Evolutionary conservation across 1,140 invertebrate genomes (phyloP).

Genomic region (Drosophila varians): DNA sequence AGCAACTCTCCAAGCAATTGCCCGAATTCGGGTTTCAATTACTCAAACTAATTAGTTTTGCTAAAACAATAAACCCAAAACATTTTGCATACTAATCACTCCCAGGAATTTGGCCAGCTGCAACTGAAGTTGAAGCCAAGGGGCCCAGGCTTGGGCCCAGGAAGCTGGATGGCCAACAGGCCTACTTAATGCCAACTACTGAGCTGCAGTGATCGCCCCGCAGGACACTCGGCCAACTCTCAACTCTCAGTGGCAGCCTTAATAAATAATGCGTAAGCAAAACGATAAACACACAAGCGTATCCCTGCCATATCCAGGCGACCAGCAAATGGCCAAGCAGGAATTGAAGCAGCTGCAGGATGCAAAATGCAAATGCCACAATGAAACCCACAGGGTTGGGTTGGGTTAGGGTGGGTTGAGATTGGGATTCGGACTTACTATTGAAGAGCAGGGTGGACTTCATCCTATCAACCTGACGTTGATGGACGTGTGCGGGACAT

Average conservation of each 20-base stretch:
- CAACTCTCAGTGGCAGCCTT: slow-evolving; percentile 17
- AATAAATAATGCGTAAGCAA: slow-evolving; percentile 79
- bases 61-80: slow-evolving; percentile 67
- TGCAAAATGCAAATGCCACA: slow-evolving; percentile 62
- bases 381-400: not conserved
- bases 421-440: not conserved
- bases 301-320: not conserved
- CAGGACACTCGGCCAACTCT: slow-evolving; percentile 5
- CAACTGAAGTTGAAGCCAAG: slow-evolving; percentile 13
- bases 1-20: slow-evolving; percentile 10
- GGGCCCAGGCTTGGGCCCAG: slow-evolving; percentile 39
- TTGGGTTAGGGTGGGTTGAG: not conserved
- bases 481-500: slow-evolving; percentile 60
- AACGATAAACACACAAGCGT: slow-evolving; percentile 69
- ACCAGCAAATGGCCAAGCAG: slow-evolving; percentile 54
- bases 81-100: slow-evolving; percentile 70
- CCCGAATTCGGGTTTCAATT: slow-evolving; percentile 62
- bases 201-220: slow-evolving; percentile 22
- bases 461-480: slow-evolving; percentile 38
- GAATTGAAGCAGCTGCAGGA: slow-evolving; percentile 33
- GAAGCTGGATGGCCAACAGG: slow-evolving; percentile 22
- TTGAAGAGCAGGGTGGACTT: not conserved
- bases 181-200: slow-evolving; percentile 61
- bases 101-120: slow-evolving; percentile 47
- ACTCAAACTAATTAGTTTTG: slow-evolving; percentile 79